These are phyloP conservation scores for Eristalis arbustorum DNA, from an alignment of 2,888 invertebrate genomes.

Conservation along the genomic window DNA sequence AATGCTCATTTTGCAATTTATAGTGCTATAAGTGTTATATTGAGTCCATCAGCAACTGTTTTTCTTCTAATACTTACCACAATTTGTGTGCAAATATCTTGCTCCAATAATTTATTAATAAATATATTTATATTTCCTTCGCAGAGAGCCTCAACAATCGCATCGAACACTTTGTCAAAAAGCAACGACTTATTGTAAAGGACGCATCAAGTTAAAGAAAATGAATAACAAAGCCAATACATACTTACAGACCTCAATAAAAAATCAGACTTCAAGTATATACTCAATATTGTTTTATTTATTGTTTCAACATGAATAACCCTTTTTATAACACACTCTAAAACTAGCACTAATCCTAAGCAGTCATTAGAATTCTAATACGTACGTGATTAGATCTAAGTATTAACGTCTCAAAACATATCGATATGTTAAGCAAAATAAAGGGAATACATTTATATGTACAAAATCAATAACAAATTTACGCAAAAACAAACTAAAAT, in stretches of 20 bases:
- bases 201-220: background rate
- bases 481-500: background rate
- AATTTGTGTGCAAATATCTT: no score
- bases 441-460: constrained; percentile 49
- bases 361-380: constrained; percentile 57
- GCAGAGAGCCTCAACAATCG: constrained; percentile 91
- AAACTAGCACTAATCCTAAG: constrained; percentile 33
- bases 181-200: constrained; percentile 81
- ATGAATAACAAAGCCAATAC: no score
- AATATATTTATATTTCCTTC: background rate
- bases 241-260: background rate
- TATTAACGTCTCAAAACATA: constrained; percentile 1
- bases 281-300: constrained; percentile 7
- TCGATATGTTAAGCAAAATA: background rate
- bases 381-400: constrained; percentile 36
- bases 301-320: constrained; percentile 20
- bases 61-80: background rate
- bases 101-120: background rate
- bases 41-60: no score
- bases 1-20: no score
- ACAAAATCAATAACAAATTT: constrained; percentile 55
- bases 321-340: background rate
- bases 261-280: background rate
- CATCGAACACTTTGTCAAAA: constrained; percentile 88
- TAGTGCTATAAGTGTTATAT: no score